Evolutionary conservation across 1,140 invertebrate genomes (phyloP).

Genomic region (Aplysia californica): DNA sequence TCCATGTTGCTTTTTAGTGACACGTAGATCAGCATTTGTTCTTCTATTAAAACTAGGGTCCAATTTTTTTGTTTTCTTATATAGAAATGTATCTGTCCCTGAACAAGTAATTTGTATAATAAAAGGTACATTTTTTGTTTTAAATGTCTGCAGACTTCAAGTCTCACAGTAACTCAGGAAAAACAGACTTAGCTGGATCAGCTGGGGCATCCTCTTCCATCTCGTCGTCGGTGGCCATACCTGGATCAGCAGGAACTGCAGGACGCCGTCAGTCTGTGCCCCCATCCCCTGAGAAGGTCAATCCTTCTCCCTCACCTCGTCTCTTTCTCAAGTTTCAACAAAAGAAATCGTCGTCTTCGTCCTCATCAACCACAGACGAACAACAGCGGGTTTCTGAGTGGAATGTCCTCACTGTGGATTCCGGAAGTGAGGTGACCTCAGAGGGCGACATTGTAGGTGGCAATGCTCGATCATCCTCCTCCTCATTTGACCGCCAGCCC

Average conservation of each 20-base stretch:
- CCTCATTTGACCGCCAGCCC: no score
- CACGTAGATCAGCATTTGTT: no score
- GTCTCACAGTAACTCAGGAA: constrained; percentile 16
- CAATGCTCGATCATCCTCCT: no score
- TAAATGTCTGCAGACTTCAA: constrained; percentile 24
- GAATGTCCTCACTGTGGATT: constrained; percentile 21
- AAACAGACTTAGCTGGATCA: background rate
- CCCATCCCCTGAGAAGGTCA: constrained; percentile 52
- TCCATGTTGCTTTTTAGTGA: no score
- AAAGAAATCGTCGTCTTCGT: constrained; percentile 25
- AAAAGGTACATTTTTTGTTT: no score
- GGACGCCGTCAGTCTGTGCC: constrained; percentile 31
- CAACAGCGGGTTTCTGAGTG: constrained; percentile 24
- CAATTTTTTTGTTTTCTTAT: no score
- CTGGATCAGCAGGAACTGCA: constrained; percentile 6
- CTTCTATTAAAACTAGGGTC: no score
- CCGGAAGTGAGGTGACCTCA: constrained; percentile 15
- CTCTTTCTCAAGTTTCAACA: constrained; percentile 71
- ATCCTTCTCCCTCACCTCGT: constrained; percentile 71
- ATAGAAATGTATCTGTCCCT: no score
- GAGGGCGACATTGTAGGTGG: no score
- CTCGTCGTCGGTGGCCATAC: constrained; percentile 7
- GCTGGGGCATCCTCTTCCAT: constrained; percentile 4
- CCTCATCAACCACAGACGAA: constrained; percentile 19
- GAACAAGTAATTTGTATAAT: no score